phyloP scores from a whole-genome alignment of 2,888 invertebrate species.

The Drosophila neoperkinsi region DNA sequence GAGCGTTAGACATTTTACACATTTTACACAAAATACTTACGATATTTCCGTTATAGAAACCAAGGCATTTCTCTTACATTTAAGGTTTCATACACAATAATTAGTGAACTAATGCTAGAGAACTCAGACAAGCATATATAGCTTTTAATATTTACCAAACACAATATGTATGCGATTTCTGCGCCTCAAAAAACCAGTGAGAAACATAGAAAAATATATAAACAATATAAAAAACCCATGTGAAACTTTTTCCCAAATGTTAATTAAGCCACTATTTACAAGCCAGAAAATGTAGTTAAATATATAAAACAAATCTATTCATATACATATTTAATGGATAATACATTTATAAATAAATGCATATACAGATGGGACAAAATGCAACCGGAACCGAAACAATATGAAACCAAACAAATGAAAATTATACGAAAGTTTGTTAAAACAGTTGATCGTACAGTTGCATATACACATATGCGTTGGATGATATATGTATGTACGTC shows the following conservation, averaged over 20 bases:
- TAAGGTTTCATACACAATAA: constrained; percentile 79
- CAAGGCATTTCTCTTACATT: constrained; percentile 79
- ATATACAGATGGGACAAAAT: constrained; percentile 54
- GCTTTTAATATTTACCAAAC: constrained; percentile 47
- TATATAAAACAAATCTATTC: constrained; percentile 65
- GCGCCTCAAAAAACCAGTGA: constrained; percentile 37
- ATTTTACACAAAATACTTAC: constrained; percentile 73
- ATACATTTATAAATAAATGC: constrained; percentile 35
- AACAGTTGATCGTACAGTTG: constrained; percentile 47
- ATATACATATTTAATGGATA: constrained; percentile 37
- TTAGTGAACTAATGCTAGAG: constrained; percentile 79
- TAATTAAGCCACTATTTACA: constrained; percentile 80
- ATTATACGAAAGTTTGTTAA: constrained; percentile 65
- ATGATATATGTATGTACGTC: constrained; percentile 23
- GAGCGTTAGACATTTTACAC: constrained; percentile 68
- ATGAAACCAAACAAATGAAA: constrained; percentile 45
- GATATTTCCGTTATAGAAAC: constrained; percentile 74
- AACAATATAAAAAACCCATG: constrained; percentile 31
- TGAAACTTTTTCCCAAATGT: constrained; percentile 56
- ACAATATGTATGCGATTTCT: constrained; percentile 40
- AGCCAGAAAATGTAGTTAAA: constrained; percentile 70
- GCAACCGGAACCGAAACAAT: constrained; percentile 57
- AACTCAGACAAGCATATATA: constrained; percentile 54
- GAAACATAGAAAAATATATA: constrained; percentile 25
- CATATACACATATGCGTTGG: constrained; percentile 20